Conservation (phyloP, 2,888 invertebrate genomes). For the Hirtodrosophila cameraria region DNA sequence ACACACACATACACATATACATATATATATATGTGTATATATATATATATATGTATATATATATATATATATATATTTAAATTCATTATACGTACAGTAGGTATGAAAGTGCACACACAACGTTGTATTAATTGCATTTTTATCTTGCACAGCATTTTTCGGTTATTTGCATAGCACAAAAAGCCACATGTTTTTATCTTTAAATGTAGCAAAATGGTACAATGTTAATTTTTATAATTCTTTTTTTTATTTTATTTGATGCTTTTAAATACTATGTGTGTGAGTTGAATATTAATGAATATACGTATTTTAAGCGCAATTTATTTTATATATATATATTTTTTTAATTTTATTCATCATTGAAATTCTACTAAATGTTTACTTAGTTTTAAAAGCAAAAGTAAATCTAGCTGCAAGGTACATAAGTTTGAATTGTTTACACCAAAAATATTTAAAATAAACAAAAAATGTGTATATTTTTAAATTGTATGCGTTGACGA, state of each 20-base stretch:
- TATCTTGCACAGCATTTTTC: slow-evolving; percentile 62
- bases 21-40: slow-evolving; percentile 19
- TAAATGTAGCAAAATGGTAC: slow-evolving; percentile 51
- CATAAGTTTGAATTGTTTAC: slow-evolving; percentile 75
- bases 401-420: slow-evolving; percentile 64
- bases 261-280: slow-evolving; percentile 50
- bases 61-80: slow-evolving; percentile 18
- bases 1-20: slow-evolving; percentile 27
- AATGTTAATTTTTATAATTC: slow-evolving; percentile 53
- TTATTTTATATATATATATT: slow-evolving; percentile 39
- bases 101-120: slow-evolving; percentile 54
- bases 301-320: slow-evolving; percentile 53
- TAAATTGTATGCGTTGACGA: slow-evolving; percentile 60
- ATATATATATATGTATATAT: slow-evolving; percentile 28
- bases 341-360: slow-evolving; percentile 55
- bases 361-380: slow-evolving; percentile 69
- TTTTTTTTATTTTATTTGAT: slow-evolving; percentile 47
- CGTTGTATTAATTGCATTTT: slow-evolving; percentile 71
- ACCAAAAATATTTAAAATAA: slow-evolving; percentile 77
- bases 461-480: slow-evolving; percentile 68
- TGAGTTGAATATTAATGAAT: slow-evolving; percentile 34
- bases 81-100: slow-evolving; percentile 48
- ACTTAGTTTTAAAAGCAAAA: slow-evolving; percentile 69
- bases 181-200: slow-evolving; percentile 17
- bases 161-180: slow-evolving; percentile 52